Conservation (phyloP, 2,797 vertebrate species). For the Macroramphosus scolopax region DNA sequence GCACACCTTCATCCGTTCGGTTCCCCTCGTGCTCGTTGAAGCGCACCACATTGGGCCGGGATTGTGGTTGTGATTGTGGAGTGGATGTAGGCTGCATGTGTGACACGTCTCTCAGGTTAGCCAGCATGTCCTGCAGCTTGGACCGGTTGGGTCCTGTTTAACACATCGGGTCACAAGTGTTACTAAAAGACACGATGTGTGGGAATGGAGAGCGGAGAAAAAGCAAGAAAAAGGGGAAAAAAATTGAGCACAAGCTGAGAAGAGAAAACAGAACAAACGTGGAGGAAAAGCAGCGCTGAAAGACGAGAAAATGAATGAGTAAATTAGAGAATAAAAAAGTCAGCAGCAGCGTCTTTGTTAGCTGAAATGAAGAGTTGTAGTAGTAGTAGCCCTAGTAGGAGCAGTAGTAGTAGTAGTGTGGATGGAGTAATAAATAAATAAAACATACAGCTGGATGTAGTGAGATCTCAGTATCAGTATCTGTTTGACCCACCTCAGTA, state of each 20-base stretch:
- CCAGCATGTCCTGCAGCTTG: constrained; percentile 99
- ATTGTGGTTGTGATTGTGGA: too few relatives aligned
- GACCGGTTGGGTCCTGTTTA: constrained; percentile 94
- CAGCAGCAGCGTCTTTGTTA: constrained; percentile 39
- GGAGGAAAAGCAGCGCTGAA: constrained; percentile 42
- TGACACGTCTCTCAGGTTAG: constrained; percentile 94
- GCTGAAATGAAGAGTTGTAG: constrained; percentile 29
- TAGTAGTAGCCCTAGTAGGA: too few relatives aligned
- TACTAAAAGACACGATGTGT: constrained; percentile 6
- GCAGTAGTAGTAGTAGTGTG: constrained; percentile 13
- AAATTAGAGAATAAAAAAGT: constrained; percentile 24
- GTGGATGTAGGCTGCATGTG: constrained; percentile 91
- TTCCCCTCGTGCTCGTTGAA: constrained; percentile 91
- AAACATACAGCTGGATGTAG: not conserved
- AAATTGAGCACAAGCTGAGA: constrained; percentile 21
- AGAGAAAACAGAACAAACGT: constrained; percentile 24
- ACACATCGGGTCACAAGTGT: constrained; percentile 24
- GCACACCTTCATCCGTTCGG: constrained; percentile 90
- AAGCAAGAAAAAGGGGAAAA: not conserved
- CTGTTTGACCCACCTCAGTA: too few relatives aligned
- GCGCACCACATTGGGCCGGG: constrained; percentile 85
- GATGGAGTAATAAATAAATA: constrained; percentile 17
- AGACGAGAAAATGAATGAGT: constrained; percentile 33
- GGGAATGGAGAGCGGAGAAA: not conserved
- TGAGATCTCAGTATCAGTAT: not conserved